Base-by-base conservation (phyloP, 2,113 vertebrate genomes). In the Gobio gobio region DNA sequence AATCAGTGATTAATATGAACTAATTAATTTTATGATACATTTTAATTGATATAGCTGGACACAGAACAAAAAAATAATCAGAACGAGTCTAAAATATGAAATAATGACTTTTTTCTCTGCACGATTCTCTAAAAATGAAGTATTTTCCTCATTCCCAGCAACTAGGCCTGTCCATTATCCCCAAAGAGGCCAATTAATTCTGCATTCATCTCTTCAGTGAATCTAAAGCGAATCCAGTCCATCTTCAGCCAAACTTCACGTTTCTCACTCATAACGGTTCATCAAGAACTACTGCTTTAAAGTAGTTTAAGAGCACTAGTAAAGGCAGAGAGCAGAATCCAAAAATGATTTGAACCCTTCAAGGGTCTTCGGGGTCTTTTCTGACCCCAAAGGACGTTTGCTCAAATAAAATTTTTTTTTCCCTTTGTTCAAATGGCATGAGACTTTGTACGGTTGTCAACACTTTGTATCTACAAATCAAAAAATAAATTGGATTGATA, bases 171-270 rank as follows among this genome's bases (percentile, higher is more conserved):
- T 78, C 22, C 72, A 76, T 66, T 26, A 77, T 78, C 64, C 81
- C 85, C 73, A 83, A 72, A 78, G 81, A 45, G 80, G 33, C 74
- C 74, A 83, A 86, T 86, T 86, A 86, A 78, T 49, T 66, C 59
- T 54, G 24, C 56, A 82, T 77, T 29, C 54, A 82, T 82, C 36
- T 80, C 36, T 59, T 18, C 24, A 59, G 47, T 24, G 29, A 56
- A 47, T 73, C 58, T 63, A 43, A 75, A 75, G 61, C 16, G 54
- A 85, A 29, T 43, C 10, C 49, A 10, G 59, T 18, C 36, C 16
- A 6, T 59, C 22, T 79, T 85, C n/a, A 85, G 63, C 70, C 70
- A 83, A 74, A 75, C 40, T 70, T 45, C 78, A 59, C 18, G 20
- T 47, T 85, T 79, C 45, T 61, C 29, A 9, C 70, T 75, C 58